These are phyloP conservation scores for Orthosia cruda DNA, from an alignment of 2,888 invertebrate genomes.

Conservation along the genomic window DNA sequence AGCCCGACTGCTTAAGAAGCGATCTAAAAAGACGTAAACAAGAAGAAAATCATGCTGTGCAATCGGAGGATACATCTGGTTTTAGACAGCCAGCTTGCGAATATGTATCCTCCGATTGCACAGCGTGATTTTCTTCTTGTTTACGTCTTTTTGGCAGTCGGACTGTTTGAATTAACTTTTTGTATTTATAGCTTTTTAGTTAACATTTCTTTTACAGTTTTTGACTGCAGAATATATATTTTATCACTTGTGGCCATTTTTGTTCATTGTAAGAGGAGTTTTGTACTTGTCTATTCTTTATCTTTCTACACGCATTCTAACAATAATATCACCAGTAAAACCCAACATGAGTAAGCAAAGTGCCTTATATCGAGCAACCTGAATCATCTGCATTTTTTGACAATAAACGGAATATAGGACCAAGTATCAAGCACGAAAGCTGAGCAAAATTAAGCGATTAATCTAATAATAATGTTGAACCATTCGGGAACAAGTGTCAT, in stretches of 20 bases:
- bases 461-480: slow-evolving; percentile 17
- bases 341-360: background rate
- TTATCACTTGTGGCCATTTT: background rate
- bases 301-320: slow-evolving; percentile 10
- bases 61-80: too few relatives aligned
- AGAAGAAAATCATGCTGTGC: too few relatives aligned
- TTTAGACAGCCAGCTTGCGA: too few relatives aligned
- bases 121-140: too few relatives aligned
- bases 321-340: slow-evolving; percentile 1
- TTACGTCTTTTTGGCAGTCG: too few relatives aligned
- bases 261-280: background rate
- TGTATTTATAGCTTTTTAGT: too few relatives aligned
- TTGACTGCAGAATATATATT: background rate
- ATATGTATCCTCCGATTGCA: too few relatives aligned
- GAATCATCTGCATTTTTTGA: background rate
- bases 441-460: slow-evolving; percentile 21
- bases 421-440: background rate
- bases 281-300: background rate
- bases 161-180: too few relatives aligned
- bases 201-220: too few relatives aligned
- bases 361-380: too few relatives aligned
- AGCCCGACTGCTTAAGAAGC: too few relatives aligned
- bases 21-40: too few relatives aligned
- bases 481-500: slow-evolving; percentile 29
- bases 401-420: background rate